Conservation (phyloP, 2,113 vertebrate genomes). For the Serilophus lunatus region DNA sequence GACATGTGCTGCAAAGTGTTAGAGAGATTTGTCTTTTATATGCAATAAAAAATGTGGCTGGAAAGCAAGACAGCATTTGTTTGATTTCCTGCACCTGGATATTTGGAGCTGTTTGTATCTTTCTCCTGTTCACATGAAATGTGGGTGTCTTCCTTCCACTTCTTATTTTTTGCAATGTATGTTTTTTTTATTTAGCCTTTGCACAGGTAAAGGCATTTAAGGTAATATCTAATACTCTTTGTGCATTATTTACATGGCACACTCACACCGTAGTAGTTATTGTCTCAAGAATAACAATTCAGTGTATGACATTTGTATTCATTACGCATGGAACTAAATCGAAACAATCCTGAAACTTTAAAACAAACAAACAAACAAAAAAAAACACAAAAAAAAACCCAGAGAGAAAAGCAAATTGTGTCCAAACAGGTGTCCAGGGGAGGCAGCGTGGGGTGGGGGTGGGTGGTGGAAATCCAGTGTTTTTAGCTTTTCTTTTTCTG, state of each 20-base stretch:
- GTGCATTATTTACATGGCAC: not conserved
- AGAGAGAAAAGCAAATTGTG: not conserved
- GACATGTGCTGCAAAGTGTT: not conserved
- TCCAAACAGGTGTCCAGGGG: not conserved
- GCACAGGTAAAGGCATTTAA: not conserved
- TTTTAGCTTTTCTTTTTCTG: not conserved
- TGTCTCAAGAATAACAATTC: not conserved
- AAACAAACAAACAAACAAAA: no score
- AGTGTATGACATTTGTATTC: not conserved
- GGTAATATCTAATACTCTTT: not conserved
- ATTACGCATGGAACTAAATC: not conserved
- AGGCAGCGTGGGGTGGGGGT: no score
- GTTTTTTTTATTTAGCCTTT: not conserved
- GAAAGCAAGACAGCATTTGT: not conserved
- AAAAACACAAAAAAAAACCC: not conserved
- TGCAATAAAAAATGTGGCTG: not conserved
- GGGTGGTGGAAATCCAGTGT: not conserved
- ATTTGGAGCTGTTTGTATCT: not conserved
- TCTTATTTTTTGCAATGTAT: not conserved
- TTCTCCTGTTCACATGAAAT: not conserved
- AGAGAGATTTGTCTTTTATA: not conserved
- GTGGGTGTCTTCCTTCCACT: not conserved
- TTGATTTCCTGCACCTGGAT: conserved; percentile 33
- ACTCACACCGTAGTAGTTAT: not conserved
- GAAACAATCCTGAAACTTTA: not conserved